Conservation (phyloP, 1,140 invertebrate species). For the Brachionus asplanchnoidis region DNA sequence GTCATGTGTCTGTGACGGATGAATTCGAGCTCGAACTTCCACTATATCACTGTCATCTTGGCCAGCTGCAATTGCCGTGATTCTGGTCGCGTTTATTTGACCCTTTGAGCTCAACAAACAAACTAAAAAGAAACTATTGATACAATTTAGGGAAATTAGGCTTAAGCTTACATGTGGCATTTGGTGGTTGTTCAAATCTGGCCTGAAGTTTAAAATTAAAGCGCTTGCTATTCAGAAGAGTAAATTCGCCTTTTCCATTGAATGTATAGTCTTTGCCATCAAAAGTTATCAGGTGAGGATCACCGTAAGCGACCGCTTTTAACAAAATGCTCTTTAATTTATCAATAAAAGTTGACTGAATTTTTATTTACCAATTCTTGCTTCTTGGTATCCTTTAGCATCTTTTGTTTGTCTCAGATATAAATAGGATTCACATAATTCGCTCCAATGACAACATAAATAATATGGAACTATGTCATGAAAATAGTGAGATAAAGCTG, state of each 20-base stretch:
- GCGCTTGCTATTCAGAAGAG: conserved; percentile 62
- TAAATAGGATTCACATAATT: conserved; percentile 86
- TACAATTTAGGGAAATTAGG: not conserved
- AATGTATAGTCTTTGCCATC: conserved; percentile 69
- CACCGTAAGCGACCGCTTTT: conserved; percentile 74
- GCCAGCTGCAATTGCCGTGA: conserved; percentile 35
- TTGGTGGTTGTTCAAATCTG: conserved; percentile 41
- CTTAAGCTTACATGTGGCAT: conserved; percentile 22
- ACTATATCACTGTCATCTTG: conserved; percentile 30
- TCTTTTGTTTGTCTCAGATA: conserved; percentile 86
- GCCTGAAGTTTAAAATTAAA: conserved; percentile 41
- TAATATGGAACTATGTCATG: conserved; percentile 89
- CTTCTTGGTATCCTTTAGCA: conserved; percentile 87
- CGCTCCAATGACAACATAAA: conserved; percentile 88
- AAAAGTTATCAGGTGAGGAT: conserved; percentile 89
- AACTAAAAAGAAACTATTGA: conserved; percentile 19
- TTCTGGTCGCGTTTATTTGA: conserved; percentile 41
- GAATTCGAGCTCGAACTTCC: conserved; percentile 31
- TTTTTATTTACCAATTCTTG: conserved; percentile 51
- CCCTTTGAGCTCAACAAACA: conserved; percentile 24
- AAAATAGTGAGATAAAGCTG: conserved; percentile 85
- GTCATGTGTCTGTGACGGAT: conserved; percentile 31
- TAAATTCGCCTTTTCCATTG: conserved; percentile 90
- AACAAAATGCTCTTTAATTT: not conserved
- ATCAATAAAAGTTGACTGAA: not conserved